Percentiles rank a stretch among this genome's conserved stretches.
Evolutionary conservation across 2,888 invertebrate species (phyloP).

Genomic region (Anoplius nigerrimus): DNA sequence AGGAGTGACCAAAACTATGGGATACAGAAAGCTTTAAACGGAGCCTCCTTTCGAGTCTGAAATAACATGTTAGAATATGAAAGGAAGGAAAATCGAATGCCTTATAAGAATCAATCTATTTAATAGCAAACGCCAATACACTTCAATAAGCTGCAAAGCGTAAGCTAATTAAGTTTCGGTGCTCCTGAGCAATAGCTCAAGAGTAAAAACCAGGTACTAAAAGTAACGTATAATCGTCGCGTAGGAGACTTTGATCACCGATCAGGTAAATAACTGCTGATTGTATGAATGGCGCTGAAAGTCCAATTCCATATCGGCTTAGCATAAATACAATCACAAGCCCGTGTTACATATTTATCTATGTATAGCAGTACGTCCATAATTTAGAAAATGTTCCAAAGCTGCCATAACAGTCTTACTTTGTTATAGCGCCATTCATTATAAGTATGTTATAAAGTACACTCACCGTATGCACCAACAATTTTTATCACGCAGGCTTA

Average conservation of each 20-base stretch:
- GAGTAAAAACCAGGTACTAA: conserved; percentile 59
- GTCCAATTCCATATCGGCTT: not conserved
- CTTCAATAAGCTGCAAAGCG: conserved; percentile 35
- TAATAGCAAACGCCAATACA: conserved; percentile 24
- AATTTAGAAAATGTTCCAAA: too few species aligned
- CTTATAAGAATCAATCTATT: conserved; percentile 10
- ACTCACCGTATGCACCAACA: too few species aligned
- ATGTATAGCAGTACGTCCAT: too few species aligned
- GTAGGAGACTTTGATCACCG: not conserved
- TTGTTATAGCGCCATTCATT: not conserved
- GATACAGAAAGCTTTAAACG: too few species aligned
- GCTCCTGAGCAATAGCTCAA: conserved; percentile 26
- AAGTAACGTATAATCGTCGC: conserved; percentile 44
- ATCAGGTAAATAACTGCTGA: not conserved
- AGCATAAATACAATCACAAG: not conserved
- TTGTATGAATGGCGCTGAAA: not conserved
- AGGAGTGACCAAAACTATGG: too few species aligned
- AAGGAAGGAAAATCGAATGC: not conserved
- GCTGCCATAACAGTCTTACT: not conserved
- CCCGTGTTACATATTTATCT: too few species aligned
- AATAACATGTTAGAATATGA: too few species aligned
- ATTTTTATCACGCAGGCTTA: too few species aligned
- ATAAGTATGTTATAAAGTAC: too few species aligned
- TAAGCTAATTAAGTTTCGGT: conserved; percentile 35
- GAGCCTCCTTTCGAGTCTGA: too few species aligned